phyloP scores from a whole-genome alignment of 2,888 invertebrate genomes.

The Athalia rosae region DNA sequence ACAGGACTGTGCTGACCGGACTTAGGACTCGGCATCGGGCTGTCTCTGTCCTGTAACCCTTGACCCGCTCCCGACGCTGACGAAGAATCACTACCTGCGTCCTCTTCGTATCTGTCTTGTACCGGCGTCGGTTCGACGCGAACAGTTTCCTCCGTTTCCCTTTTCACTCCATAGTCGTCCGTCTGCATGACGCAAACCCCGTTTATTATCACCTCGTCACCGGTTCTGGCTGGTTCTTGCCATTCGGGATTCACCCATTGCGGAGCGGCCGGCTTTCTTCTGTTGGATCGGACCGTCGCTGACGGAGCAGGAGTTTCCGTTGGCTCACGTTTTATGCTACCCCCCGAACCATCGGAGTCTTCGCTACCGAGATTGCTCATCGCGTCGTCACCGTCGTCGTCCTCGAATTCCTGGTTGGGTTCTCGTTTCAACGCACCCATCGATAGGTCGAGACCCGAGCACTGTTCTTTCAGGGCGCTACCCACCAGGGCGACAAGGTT shows the following conservation, averaged over 20 bases:
- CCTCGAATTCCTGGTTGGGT: constrained; percentile 86
- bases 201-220: constrained; percentile 91
- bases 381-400: constrained; percentile 82
- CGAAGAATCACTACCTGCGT: constrained; percentile 74
- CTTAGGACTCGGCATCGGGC: constrained; percentile 69
- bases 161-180: constrained; percentile 80
- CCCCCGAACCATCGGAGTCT: constrained; percentile 75
- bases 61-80: constrained; percentile 67
- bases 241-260: constrained; percentile 98
- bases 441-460: constrained; percentile 90
- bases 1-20: constrained; percentile 67
- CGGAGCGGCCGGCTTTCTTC: constrained; percentile 96
- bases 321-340: constrained; percentile 71
- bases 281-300: constrained; percentile 76
- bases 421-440: constrained; percentile 88
- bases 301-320: constrained; percentile 72
- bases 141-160: constrained; percentile 81
- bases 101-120: constrained; percentile 78
- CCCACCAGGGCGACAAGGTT: constrained; percentile 87
- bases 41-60: constrained; percentile 67
- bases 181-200: constrained; percentile 95
- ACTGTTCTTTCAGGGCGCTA: constrained; percentile 84
- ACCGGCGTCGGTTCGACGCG: constrained; percentile 86
- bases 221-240: constrained; percentile 79
- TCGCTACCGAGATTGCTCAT: constrained; percentile 86